These are phyloP conservation scores for Phalacrocorax carbo DNA, from an alignment of 2,113 vertebrate species.

Conservation along the genomic window DNA sequence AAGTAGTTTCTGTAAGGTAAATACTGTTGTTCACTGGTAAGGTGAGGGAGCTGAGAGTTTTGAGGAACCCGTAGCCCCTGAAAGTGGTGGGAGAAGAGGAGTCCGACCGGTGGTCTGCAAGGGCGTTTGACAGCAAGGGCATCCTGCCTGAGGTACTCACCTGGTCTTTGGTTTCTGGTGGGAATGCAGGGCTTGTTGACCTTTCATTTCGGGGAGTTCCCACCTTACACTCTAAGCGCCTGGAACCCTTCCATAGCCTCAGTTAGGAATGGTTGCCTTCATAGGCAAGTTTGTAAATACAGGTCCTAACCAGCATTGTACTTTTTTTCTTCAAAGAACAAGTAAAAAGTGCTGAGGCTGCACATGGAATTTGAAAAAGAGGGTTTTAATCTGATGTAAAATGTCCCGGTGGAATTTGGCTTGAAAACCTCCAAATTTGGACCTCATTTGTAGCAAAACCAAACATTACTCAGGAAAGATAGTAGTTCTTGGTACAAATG, in stretches of 20 bases:
- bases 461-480: neutral
- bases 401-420: neutral
- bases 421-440: neutral
- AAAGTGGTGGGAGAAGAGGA: neutral
- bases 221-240: neutral
- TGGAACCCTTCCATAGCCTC: neutral
- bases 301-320: neutral
- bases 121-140: neutral
- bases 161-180: neutral
- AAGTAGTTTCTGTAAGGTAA: neutral
- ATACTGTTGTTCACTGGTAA: neutral
- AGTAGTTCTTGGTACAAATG: fast-evolving
- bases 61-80: neutral
- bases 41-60: neutral
- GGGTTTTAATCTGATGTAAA: neutral
- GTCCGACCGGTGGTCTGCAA: neutral
- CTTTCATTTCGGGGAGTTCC: neutral
- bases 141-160: neutral
- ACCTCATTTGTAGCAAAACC: neutral
- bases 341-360: neutral
- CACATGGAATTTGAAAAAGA: neutral
- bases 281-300: neutral
- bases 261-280: neutral
- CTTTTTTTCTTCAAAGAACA: neutral
- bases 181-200: neutral